Evolutionary conservation across 2,888 invertebrate genomes (phyloP).

Genomic region (Osedax fenrisi): DNA sequence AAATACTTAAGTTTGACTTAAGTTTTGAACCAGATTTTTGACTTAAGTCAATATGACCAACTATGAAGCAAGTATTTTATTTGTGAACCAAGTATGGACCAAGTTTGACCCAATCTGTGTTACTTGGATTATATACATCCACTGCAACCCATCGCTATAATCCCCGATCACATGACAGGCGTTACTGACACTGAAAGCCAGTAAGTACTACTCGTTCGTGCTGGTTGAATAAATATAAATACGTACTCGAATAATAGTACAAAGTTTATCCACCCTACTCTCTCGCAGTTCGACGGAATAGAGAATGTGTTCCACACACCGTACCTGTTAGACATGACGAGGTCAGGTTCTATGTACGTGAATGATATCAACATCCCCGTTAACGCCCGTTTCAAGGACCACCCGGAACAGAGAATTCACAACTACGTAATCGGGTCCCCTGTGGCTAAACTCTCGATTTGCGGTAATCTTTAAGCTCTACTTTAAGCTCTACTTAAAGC

Average conservation of each 20-base stretch:
- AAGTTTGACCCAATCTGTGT: no score
- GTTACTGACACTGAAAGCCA: not conserved
- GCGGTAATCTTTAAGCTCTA: conserved; percentile 50
- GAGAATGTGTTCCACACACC: conserved; percentile 84
- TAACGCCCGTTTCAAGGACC: conserved; percentile 73
- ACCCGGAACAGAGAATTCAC: conserved; percentile 72
- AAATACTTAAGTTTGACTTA: no score
- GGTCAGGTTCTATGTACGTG: conserved; percentile 64
- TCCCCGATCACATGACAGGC: no score
- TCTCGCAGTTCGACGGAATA: conserved; percentile 61
- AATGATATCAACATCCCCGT: conserved; percentile 91
- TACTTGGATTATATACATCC: no score
- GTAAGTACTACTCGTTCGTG: conserved; percentile 8
- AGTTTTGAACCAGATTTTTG: no score
- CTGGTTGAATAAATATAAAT: no score
- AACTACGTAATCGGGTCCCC: conserved; percentile 90
- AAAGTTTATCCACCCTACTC: not conserved
- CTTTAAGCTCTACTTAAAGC: no score
- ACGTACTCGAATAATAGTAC: no score
- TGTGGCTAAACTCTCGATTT: conserved; percentile 55
- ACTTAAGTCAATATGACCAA: no score
- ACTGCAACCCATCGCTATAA: no score
- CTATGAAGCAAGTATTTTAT: no score
- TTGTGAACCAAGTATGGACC: no score
- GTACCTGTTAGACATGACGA: conserved; percentile 77